Evolutionary conservation across 1,140 invertebrate species (phyloP), one percentile per base, ranked within the genome.

Genomic region (Pseudachorutes palmiensis): DNA sequence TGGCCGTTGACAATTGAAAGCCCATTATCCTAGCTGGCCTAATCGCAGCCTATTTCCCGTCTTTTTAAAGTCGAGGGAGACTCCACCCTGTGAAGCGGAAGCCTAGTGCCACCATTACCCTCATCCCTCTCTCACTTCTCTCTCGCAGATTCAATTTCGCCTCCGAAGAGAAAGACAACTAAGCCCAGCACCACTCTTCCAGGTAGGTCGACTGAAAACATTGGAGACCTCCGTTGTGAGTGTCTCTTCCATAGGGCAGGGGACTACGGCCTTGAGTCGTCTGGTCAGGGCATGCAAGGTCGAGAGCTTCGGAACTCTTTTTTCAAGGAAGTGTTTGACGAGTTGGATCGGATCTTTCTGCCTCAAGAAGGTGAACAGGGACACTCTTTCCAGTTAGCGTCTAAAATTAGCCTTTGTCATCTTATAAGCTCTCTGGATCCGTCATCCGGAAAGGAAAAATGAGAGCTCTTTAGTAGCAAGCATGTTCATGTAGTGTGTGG

Each of bases 341-440:
- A 55, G 24, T 22, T 55, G 24, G 51, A 55, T 26, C 51, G 12
- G 3, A 12, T 55, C 5, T 55, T 55, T 26, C 51, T 70, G 60
- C 48, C 66, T 29, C 45, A 69, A 22, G 48, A 65, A 41, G 19
- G 51, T 55, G 14, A 61, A 65, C 45, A n/a, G n/a, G n/a, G 26
- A 62, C 26, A 31, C 24, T 55, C 24, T 9, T 19, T 41, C 36
- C 5, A 41, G 36, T n/a, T 19, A 41, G 5, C 36, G 12, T 9
- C 51, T 55, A 55, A 55, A 55, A 55, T 19, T 55, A 55, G 14
- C 24, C 14, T 55, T 14, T 22, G 24, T 55, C 24, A 55, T 55
- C 24, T 14, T 14, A 9, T 9, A 55, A 55, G 24, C 36, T 41
- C 36, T 41, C 36, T 41, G 5, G 36, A 5, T 9, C 19, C 5